A percentile compares a stretch with the other conserved stretches of the same genome.
Conservation (phyloP, 1,140 invertebrate genomes). For the Agrilus planipennis region DNA sequence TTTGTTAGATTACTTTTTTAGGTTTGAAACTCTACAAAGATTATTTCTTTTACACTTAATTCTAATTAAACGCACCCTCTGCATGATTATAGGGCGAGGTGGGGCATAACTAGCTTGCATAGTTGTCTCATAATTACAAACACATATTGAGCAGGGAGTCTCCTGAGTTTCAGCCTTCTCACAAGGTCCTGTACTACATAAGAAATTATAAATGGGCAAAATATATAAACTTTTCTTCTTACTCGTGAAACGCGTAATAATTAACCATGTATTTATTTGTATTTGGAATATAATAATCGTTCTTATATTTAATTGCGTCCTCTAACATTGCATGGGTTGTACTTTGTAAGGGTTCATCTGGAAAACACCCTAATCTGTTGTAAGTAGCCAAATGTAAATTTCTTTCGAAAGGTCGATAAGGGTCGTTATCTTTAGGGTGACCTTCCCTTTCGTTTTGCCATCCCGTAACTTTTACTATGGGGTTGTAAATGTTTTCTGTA, state of each 20-base stretch:
- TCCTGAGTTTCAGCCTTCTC: slow-evolving; percentile 9
- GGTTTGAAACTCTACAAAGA: too few species aligned
- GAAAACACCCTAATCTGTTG: slow-evolving; percentile 30
- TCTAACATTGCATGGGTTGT: slow-evolving; percentile 35
- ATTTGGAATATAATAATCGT: slow-evolving; percentile 5
- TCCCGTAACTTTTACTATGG: slow-evolving; percentile 34
- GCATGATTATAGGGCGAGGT: slow-evolving; percentile 19
- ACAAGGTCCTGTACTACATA: slow-evolving; percentile 10
- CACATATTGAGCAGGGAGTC: slow-evolving; percentile 9
- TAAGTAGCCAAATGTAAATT: slow-evolving; percentile 36
- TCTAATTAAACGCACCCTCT: slow-evolving; percentile 20
- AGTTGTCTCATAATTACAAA: slow-evolving; percentile 18
- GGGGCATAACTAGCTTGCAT: slow-evolving; percentile 24
- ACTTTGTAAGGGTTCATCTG: slow-evolving; percentile 28
- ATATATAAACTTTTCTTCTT: background rate
- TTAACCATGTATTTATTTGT: slow-evolving; percentile 17
- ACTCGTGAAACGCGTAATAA: slow-evolving; percentile 17
- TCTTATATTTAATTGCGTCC: slow-evolving; percentile 13
- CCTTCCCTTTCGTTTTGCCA: slow-evolving; percentile 34
- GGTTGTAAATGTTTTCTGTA: slow-evolving; percentile 36
- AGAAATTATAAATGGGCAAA: background rate
- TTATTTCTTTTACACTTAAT: too few species aligned
- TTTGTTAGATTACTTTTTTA: slow-evolving; percentile 4
- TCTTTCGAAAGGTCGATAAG: slow-evolving; percentile 34
- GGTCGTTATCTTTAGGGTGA: slow-evolving; percentile 36